Evolutionary conservation across 2,888 invertebrate species (phyloP).

Genomic region (Lissocephala sabroskyi): DNA sequence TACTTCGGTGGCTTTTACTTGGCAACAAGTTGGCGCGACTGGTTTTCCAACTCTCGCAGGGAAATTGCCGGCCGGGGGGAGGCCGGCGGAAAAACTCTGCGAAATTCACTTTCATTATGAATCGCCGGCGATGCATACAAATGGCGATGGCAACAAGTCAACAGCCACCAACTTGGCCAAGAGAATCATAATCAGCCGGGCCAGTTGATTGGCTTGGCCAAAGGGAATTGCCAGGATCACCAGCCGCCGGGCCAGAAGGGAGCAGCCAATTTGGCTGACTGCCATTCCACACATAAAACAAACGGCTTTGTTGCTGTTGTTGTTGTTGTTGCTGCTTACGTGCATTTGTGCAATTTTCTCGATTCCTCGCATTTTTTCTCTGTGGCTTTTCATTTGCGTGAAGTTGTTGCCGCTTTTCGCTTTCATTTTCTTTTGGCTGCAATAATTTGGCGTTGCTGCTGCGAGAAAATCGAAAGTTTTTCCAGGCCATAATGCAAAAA

Average conservation of each 20-base stretch:
- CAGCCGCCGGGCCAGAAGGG: too few species aligned
- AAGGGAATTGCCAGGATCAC: too few species aligned
- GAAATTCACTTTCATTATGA: slow-evolving; percentile 71
- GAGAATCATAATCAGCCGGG: background rate
- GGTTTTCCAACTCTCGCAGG: slow-evolving; percentile 31
- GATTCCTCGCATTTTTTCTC: slow-evolving; percentile 18
- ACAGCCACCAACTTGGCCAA: background rate
- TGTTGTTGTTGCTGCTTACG: slow-evolving; percentile 1
- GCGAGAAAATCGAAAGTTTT: slow-evolving; percentile 71
- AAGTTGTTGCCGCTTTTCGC: slow-evolving; percentile 27
- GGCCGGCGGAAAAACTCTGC: slow-evolving; percentile 34
- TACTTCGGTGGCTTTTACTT: slow-evolving; percentile 39
- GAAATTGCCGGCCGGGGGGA: slow-evolving; percentile 27
- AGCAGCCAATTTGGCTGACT: too few species aligned
- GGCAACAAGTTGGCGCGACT: slow-evolving; percentile 41
- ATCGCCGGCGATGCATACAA: slow-evolving; percentile 61
- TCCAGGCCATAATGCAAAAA: slow-evolving; percentile 70
- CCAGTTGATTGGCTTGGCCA: too few species aligned
- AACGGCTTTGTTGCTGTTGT: background rate
- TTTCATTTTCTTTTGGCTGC: slow-evolving; percentile 55
- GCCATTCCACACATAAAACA: too few species aligned
- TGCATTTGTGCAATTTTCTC: slow-evolving; percentile 5
- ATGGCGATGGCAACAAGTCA: slow-evolving; percentile 24
- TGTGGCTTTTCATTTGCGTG: slow-evolving; percentile 41
- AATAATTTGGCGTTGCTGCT: slow-evolving; percentile 30